Evolutionary conservation across 2,797 vertebrate species (phyloP), one percentile per base, ranked within the genome.

Genomic region (Sebastolobus altivelis): DNA sequence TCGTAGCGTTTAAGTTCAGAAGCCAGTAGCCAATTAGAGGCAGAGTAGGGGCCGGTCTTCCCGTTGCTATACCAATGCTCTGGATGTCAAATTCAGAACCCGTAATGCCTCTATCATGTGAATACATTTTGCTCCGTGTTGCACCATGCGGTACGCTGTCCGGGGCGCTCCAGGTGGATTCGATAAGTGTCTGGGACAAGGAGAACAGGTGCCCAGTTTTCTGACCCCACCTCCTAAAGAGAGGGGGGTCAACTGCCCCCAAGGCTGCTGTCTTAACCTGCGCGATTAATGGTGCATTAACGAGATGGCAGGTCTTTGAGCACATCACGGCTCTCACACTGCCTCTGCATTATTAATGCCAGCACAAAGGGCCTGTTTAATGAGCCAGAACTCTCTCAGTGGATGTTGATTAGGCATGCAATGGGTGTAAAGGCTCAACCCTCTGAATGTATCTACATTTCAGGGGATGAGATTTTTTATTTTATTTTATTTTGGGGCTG

Each of bases 281-380:
- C 35, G 76, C 89, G 89, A 95, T 94, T 93, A 95, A 94, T 90
- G 86, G 87, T 74, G 87, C 91, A 88, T 95, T 93, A 94, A 92
- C 75, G 13, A 90, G 87, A 89, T 88, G 88, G 82, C 88, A 88
- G 90, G 91, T 94, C 92, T 94, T 93, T 92, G 89, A 94, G 82
- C 88, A 89, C 88, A 86, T 92, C 89, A 74, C 79, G 29, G 69
- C 89, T 77, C 85, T 91, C 88, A 68, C 87, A 82, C 84, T 70
- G 79, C 82, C 69, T 72, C 89, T 95, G 85, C 89, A 94, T 94
- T 94, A 95, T 95, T 95, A 94, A 95, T 93, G 89, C 67, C 59
- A 11, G 87, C 88, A 91, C 91, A 93, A 92, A 93, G 93, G 88
- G 87, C 90, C 82, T 88, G 89, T 90, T 90, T 94, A 95, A 95